phyloP scores from a whole-genome alignment of 2,888 invertebrate genomes.

The Pandemis cinnamomeana region DNA sequence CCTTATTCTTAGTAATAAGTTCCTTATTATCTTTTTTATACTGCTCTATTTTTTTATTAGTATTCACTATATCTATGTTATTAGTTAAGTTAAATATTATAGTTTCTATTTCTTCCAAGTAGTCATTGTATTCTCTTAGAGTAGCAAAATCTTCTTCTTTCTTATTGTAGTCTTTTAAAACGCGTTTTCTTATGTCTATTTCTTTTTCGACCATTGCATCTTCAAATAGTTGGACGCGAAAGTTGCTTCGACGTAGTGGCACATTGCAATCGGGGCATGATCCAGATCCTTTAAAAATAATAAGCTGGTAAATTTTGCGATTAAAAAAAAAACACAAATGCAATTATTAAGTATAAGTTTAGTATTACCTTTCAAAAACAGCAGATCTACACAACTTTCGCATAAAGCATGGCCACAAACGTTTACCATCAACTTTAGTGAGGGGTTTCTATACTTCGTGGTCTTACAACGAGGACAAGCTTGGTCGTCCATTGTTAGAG shows the following conservation, averaged over 20 bases:
- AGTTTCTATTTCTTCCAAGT: conserved; percentile 97
- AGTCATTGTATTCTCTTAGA: conserved; percentile 96
- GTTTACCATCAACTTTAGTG: conserved; percentile 98
- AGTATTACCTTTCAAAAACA: conserved; percentile 95
- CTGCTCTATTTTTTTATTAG: conserved; percentile 95
- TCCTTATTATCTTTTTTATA: conserved; percentile 96
- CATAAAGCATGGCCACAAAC: conserved; percentile 99
- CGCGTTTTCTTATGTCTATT: conserved; percentile 95
- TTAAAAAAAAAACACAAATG: too few relatives aligned
- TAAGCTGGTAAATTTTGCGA: background rate
- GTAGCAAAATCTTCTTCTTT: conserved; percentile 96
- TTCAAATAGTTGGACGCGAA: conserved; percentile 97
- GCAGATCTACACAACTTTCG: conserved; percentile 97
- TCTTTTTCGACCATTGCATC: conserved; percentile 99
- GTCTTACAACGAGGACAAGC: conserved; percentile 98
- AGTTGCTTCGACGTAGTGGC: conserved; percentile 94
- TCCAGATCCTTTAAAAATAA: conserved; percentile 89
- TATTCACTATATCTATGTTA: conserved; percentile 94
- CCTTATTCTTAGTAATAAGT: conserved; percentile 91
- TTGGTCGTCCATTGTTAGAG: conserved; percentile 88
- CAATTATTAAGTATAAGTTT: background rate
- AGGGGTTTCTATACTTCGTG: conserved; percentile 98
- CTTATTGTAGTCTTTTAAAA: conserved; percentile 96
- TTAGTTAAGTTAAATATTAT: conserved; percentile 96
- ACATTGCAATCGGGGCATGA: conserved; percentile 97